Base-by-base conservation (phyloP, 2,113 vertebrate species). In the Antigone vipio region DNA sequence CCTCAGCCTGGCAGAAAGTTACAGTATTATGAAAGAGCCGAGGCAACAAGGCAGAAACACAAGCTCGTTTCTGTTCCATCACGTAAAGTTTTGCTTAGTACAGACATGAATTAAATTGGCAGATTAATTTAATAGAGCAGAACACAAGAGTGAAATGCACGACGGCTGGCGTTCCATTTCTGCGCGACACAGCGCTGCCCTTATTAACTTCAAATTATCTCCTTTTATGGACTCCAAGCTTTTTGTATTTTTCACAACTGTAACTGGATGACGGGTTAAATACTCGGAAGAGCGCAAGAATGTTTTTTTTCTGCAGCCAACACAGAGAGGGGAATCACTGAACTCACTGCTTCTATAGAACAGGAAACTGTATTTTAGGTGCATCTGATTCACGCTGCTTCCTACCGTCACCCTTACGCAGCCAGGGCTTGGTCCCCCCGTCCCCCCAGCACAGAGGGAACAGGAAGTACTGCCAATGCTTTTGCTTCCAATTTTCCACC, bases 141-240 rank as follows among this genome's bases (percentile, higher is more conserved):
- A 95, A 94, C 85, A 76, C 38, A 68, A 58, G 56, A 92, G 60
- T 72, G 63, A 97, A 94, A 89, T 9, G 7, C 88, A 93, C 12
- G 8, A 75, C 13, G 5, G 76, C 71, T 79, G 49, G 77, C 5
- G 3, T 85, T 97, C 77, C 87, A 59, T 88, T 93, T 89, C 93
- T 82, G 69, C 45, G 62, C 7, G 30, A 92, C 60, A 50, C n/a
- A 58, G 71, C 24, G 2, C 81, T 88, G 89, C 71, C 62, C 69
- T 91, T 73, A 93, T 97, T 95, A 93, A 96, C 77, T 93, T 92
- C 95, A 85, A 89, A 93, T 96, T 89, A 96, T 95, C 87, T 94
- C 94, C 95, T 95, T 97, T 95, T 97, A 97, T 92, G 95, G 96
- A 63, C 79, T 92, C 50, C 75, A 85, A 68, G 62, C 86, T 82